phyloP scores from a whole-genome alignment of 2,797 vertebrate species.

The Fundulus diaphanus region DNA sequence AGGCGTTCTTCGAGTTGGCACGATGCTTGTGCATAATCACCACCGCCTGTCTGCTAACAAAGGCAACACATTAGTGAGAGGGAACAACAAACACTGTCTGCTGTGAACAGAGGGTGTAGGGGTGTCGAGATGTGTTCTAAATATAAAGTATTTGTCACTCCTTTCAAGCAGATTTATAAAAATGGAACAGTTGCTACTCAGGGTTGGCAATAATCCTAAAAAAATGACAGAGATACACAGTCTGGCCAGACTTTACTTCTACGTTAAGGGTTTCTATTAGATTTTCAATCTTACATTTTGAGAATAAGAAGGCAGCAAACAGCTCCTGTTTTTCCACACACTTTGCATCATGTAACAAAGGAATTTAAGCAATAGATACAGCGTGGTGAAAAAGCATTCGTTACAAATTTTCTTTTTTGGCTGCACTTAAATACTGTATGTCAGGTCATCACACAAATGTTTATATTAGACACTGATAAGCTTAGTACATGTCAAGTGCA shows the following conservation, averaged over 20 bases:
- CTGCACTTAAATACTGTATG: neutral
- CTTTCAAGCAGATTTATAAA: constrained; percentile 13
- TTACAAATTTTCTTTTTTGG: neutral
- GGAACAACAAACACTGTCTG: constrained; percentile 60
- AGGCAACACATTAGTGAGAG: constrained; percentile 51
- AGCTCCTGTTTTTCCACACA: too few species aligned
- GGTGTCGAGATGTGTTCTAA: constrained; percentile 21
- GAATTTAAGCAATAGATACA: neutral
- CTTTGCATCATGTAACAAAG: neutral
- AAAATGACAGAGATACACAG: neutral
- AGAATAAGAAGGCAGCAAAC: neutral
- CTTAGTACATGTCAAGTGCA: neutral
- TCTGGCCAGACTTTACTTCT: neutral
- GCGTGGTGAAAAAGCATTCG: neutral
- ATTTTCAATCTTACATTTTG: neutral
- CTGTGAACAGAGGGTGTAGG: constrained; percentile 43
- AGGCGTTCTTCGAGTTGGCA: constrained; percentile 52
- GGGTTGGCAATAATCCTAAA: neutral
- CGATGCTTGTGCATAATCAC: constrained; percentile 59
- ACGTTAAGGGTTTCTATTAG: neutral
- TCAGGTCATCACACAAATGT: neutral
- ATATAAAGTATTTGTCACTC: constrained; percentile 11
- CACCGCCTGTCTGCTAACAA: constrained; percentile 38
- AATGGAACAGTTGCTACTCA: neutral
- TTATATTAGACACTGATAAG: neutral